Base-by-base conservation (phyloP, 2,113 vertebrate genomes). In the Podiceps cristatus region DNA sequence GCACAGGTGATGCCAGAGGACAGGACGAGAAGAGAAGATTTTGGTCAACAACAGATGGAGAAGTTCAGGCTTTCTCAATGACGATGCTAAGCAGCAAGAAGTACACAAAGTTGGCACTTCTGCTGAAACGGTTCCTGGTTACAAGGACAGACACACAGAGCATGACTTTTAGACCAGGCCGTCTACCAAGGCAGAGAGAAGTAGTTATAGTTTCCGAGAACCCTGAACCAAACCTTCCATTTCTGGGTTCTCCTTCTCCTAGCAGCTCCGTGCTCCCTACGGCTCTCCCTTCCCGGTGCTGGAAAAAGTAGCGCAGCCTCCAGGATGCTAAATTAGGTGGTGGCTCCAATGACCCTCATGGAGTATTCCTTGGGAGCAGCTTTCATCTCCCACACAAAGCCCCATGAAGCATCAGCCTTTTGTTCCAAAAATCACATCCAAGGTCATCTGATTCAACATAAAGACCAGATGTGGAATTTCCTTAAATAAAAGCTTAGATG, bases 371-470 rank as follows among this genome's bases (percentile, higher is more conserved):
- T n/a, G 13, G 56, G 47, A 89, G 27, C 29, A 81, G 31, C 10
- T 81, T 67, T 74, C 58, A 69, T 45, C 31, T 96, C 60, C 35
- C 14, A 77, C 44, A 37, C 37, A 71, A 25, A 59, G 19, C 6
- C 28, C 28, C 86, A 37, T 5, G 28, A 88, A 83, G 40, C 44
- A 69, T n/a, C 31, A 83, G 9, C 25, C 18, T 6, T 84, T 72
- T 63, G 68, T 67, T 84, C 28, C 37, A 94, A 89, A 96, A 96
- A 55, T 78, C 84, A 71, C 52, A 81, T 71, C 64, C 75, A 64
- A 93, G 37, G 47, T 81, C 13, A 71, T 33, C 25, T 47, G 31
- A 81, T 56, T 22, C 64, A 81, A 63, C 44, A 20, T 29, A 67
- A 78, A 79, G 59, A 77, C 50, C 50, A 71, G 59, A 95, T 47